phyloP scores from a whole-genome alignment of 2,797 vertebrate species.

The Aulostomus chinensis region DNA sequence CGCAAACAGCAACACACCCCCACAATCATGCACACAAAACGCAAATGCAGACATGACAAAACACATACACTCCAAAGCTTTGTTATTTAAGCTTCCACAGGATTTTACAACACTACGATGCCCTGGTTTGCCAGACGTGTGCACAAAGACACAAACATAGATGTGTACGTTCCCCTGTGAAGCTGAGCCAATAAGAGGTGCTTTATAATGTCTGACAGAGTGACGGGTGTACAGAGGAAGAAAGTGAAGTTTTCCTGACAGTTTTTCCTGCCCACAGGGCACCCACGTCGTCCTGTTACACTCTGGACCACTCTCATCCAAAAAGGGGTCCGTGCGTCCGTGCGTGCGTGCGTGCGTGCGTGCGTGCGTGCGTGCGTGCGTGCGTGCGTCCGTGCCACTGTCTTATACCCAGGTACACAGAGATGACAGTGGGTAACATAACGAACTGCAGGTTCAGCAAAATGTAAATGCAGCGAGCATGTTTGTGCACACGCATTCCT shows the following conservation, averaged over 20 bases:
- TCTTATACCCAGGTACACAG: conserved; percentile 17
- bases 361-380: conserved; percentile 7
- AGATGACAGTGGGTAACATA: conserved; percentile 38
- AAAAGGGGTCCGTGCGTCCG: too few relatives aligned
- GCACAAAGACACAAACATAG: conserved; percentile 8
- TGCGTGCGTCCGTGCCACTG: conserved; percentile 3
- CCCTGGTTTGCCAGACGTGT: neutral
- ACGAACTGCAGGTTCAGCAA: too few relatives aligned
- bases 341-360: conserved; percentile 10
- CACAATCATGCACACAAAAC: neutral
- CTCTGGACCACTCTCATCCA: conserved; percentile 44
- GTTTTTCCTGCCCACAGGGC: conserved; percentile 47
- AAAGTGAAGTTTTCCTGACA: conserved; percentile 58
- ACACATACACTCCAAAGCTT: conserved; percentile 12
- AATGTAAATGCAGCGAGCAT: too few relatives aligned
- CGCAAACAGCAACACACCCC: neutral
- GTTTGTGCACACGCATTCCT: too few relatives aligned
- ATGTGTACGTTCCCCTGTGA: conserved; percentile 16
- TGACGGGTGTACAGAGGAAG: conserved; percentile 43
- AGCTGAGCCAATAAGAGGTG: conserved; percentile 26
- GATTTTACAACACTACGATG: conserved; percentile 12
- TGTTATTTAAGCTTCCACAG: conserved; percentile 3
- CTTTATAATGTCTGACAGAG: conserved; percentile 62
- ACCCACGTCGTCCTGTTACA: conserved; percentile 23
- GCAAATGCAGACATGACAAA: neutral